These are phyloP conservation scores for Drosophila ochracea DNA, from an alignment of 2,888 invertebrate species.

Conservation along the genomic window DNA sequence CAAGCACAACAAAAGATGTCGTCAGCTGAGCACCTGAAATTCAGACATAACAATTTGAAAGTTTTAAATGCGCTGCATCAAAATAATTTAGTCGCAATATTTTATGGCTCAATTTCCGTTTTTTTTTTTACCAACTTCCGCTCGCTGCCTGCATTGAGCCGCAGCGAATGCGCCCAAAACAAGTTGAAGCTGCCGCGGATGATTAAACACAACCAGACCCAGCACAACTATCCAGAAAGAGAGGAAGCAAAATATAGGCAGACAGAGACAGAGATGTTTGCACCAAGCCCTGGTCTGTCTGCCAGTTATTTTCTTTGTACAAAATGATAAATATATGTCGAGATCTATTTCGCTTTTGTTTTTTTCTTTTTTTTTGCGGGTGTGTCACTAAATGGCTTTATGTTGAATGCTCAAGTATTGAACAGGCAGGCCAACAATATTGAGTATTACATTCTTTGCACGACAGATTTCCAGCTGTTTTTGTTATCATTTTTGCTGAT, in stretches of 20 bases:
- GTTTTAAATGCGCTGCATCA: slow-evolving; percentile 35
- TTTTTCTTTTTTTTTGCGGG: slow-evolving; percentile 44
- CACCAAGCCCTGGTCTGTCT: slow-evolving; percentile 65
- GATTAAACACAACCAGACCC: slow-evolving; percentile 61
- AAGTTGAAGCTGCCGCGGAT: slow-evolving; percentile 67
- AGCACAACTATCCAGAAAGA: slow-evolving; percentile 20
- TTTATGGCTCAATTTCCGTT: slow-evolving; percentile 80
- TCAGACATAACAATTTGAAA: slow-evolving; percentile 32
- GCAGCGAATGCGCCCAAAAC: slow-evolving; percentile 60
- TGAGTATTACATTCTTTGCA: slow-evolving; percentile 19
- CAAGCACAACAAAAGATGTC: slow-evolving; percentile 4
- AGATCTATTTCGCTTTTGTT: slow-evolving; percentile 63
- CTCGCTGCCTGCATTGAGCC: slow-evolving; percentile 60
- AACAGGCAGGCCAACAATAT: slow-evolving; percentile 3
- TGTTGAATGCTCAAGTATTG: slow-evolving; percentile 48
- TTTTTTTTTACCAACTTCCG: slow-evolving; percentile 75
- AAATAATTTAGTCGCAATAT: slow-evolving; percentile 57
- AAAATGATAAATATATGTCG: slow-evolving; percentile 71
- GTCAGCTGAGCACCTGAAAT: slow-evolving; percentile 32
- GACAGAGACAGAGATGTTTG: slow-evolving; percentile 32
- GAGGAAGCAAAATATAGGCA: background rate
- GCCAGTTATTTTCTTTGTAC: slow-evolving; percentile 36
- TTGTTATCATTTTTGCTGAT: slow-evolving; percentile 34
- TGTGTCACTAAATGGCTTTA: slow-evolving; percentile 74
- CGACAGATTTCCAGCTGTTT: slow-evolving; percentile 23